Percentiles rank a stretch among this genome's conserved stretches.
Conservation (phyloP, 2,888 invertebrate species). For the Luperina testacea region DNA sequence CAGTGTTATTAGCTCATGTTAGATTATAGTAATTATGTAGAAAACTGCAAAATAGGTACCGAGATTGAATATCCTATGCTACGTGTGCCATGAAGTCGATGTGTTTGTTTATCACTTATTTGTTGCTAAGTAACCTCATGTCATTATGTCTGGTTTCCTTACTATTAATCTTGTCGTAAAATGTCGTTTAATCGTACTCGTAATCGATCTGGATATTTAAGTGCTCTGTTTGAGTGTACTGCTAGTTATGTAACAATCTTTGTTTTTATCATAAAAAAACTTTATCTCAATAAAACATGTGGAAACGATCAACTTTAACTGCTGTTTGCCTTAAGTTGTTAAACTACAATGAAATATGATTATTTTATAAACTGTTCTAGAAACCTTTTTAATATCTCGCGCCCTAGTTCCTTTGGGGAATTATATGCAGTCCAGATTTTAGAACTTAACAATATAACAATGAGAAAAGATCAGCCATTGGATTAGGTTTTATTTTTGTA, state of each 20-base stretch:
- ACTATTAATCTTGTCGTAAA: not conserved
- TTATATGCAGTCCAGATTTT: conserved; percentile 11
- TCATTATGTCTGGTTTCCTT: conserved; percentile 3
- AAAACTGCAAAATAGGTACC: conserved; percentile 24
- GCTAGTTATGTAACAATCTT: not conserved
- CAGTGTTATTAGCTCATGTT: conserved; percentile 5
- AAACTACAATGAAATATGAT: conserved; percentile 33
- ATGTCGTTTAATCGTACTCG: not conserved
- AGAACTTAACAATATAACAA: conserved; percentile 5
- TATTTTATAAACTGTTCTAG: conserved; percentile 37
- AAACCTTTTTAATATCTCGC: conserved; percentile 27
- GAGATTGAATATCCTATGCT: conserved; percentile 1
- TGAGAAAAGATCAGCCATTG: conserved; percentile 19
- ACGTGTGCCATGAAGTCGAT: not conserved
- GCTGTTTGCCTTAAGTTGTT: conserved; percentile 38
- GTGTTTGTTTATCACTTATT: conserved; percentile 26
- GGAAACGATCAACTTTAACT: conserved; percentile 33
- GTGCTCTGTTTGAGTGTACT: conserved; percentile 4
- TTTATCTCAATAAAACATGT: conserved; percentile 37
- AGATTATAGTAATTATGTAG: conserved; percentile 42
- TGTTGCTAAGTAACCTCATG: conserved; percentile 11
- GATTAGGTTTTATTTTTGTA: conserved; percentile 41
- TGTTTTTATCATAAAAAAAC: conserved; percentile 16
- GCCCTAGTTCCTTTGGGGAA: conserved; percentile 34
- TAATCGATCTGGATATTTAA: conserved; percentile 11